These are phyloP conservation scores for Oncorhynchus mykiss DNA, from an alignment of 2,113 vertebrate species.

Conservation along the genomic window DNA sequence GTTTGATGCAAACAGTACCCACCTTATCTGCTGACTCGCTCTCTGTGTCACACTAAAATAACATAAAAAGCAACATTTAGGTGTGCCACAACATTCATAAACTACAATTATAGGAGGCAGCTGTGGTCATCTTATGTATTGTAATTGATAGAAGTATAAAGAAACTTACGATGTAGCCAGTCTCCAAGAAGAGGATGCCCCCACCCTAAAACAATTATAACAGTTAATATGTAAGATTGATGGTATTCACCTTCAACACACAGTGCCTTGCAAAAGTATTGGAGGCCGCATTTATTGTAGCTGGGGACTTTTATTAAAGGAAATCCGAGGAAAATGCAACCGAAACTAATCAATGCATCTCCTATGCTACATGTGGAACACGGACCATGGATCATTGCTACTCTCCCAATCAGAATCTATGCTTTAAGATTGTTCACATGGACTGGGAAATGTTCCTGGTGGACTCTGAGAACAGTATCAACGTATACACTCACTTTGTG, in stretches of 20 bases:
- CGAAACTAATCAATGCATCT: no score
- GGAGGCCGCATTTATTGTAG: no score
- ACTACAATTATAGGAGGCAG: neutral
- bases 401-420: no score
- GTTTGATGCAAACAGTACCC: constrained; percentile 41
- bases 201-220: constrained; percentile 64
- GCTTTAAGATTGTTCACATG: no score
- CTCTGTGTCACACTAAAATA: constrained; percentile 86
- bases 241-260: constrained; percentile 31
- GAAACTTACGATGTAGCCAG: constrained; percentile 89
- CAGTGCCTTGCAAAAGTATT: neutral
- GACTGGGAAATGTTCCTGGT: no score
- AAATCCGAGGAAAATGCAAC: no score
- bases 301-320: no score
- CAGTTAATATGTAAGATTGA: neutral
- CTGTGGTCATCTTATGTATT: neutral
- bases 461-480: no score
- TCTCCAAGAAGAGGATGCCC: constrained; percentile 80
- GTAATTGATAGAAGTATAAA: neutral
- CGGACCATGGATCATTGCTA: no score
- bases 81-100: neutral
- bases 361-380: no score
- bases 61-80: constrained; percentile 40
- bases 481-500: no score
- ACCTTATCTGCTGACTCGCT: constrained; percentile 90